Base-by-base conservation (phyloP, 2,888 invertebrate species). In the Macrophya alboannulata region DNA sequence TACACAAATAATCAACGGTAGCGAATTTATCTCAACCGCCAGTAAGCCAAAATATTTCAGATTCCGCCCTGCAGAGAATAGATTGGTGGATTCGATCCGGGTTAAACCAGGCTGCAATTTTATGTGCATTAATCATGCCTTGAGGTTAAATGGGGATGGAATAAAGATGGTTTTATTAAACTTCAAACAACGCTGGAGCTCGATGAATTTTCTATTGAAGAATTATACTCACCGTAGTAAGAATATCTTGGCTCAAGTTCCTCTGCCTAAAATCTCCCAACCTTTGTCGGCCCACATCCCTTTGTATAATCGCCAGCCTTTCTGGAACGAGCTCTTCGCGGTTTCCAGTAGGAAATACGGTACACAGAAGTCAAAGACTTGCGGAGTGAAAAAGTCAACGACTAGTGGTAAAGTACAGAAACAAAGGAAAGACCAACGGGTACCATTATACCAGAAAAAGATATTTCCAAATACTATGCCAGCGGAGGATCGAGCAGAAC, bases 361-460 rank as follows among this genome's bases (percentile, higher is more conserved):
- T 8, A 81, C 81, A 21, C n/a, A 81, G 21, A 62, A 81, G 21
- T 81, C 81, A 62, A 62, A 81, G 37, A 15, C 6, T 59, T 81
- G 43, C 10, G 62, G 62, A 62, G 40, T 43, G 51, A 43, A 81
- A 12, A 21, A 59, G 62, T 40, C 62, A 17, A 40, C 15, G 51
- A 81, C 17, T 43, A 81, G 25, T 51, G 37, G 77, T 37, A 17
- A 77, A 51, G 55, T 12, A 37, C 21, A 74, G n/a, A 77, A 43
- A 62, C 40, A 62, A 81, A 43, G 5, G 81, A 59, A n/a, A 62
- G 4, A n/a, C 10, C 37, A 40, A 21, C 62, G 62, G 37, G 62
- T 62, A 9, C 81, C 59, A 43, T 81, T 43, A 21, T 62, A 81
- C 21, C 15, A 43, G 37, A 62, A 81, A 43, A 81, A 81, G 31